These are phyloP conservation scores for Eurosta solidaginis DNA, from an alignment of 1,140 invertebrate species.

Conservation along the genomic window DNA sequence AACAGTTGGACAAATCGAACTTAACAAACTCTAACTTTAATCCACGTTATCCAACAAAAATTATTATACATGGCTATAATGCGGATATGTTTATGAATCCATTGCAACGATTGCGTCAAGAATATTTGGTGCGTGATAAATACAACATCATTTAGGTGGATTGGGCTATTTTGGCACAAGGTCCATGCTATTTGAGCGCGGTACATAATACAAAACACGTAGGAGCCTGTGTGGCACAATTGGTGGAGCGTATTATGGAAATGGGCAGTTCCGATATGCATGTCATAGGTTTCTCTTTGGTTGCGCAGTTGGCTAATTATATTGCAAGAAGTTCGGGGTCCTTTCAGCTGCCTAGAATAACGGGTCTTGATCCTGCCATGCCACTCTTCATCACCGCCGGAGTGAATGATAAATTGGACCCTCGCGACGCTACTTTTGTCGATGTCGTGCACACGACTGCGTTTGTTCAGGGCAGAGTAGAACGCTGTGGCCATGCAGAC, in stretches of 20 bases:
- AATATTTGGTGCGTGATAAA: conserved; percentile 65
- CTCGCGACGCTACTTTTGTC: conserved; percentile 71
- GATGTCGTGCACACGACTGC: conserved; percentile 78
- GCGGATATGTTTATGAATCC: conserved; percentile 67
- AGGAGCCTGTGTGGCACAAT: conserved; percentile 65
- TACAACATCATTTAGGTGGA: conserved; percentile 73
- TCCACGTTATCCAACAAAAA: conserved; percentile 63
- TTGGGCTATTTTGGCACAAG: conserved; percentile 67
- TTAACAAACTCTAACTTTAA: conserved; percentile 62
- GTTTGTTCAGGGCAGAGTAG: conserved; percentile 68
- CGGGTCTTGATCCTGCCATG: conserved; percentile 72
- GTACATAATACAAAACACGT: conserved; percentile 70
- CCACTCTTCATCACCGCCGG: conserved; percentile 66
- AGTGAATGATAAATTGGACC: conserved; percentile 68
- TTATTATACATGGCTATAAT: conserved; percentile 72
- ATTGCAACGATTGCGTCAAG: conserved; percentile 65
- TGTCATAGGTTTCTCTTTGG: conserved; percentile 73
- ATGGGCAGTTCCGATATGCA: conserved; percentile 65
- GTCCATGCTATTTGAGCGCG: conserved; percentile 70
- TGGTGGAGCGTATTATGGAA: conserved; percentile 65
- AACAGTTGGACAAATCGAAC: conserved; percentile 61
- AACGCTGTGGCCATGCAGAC: conserved; percentile 70
- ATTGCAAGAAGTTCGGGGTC: conserved; percentile 62
- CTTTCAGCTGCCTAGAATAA: conserved; percentile 66
- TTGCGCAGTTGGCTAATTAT: conserved; percentile 68